Base-by-base conservation (phyloP, 1,140 invertebrate species). In the Lucilia cuprina region DNA sequence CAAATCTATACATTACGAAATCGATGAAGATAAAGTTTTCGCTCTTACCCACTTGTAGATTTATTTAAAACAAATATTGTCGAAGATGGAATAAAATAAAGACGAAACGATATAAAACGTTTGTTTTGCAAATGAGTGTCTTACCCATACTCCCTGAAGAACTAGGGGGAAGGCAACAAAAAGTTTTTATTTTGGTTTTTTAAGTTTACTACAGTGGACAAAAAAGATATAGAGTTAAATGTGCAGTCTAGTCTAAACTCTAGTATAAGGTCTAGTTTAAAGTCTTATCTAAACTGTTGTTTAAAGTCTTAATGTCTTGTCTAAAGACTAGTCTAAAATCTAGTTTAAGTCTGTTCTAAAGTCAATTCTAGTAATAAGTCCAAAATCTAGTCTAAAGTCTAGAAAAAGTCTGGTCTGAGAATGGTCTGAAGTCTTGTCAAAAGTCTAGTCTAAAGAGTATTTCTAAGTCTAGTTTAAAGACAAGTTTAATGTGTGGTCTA, bases 71-170 rank as follows among this genome's bases (percentile, higher is more conserved):
- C 65, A 70, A 70, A 70, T n/a, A 70, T 70, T 19, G 65, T 70
- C 65, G 65, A 70, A 70, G 65, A 70, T 70, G 65, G 65, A 88
- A 88, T 88, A 85, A 74, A 70, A 82, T 25, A 21, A 82, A 82
- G 4, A 80, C 17, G 5, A 35, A 82, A 21, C 5, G 65, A 82
- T 74, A 84, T 77, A 5, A 30, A 21, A 84, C 49, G 30, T 49
- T 47, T 74, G 35, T 41, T 60, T 34, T n/a, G 30, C 30, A 74
- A 74, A 55, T 75, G 74, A 65, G 70, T n/a, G 35, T 77, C 21
- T 49, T 19, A n/a, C 35, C 65, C 34, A 21, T 5, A 21, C 65
- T 21, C 5, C 8, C n/a, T 70, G n/a, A 17, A n/a, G 14, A 19
- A 17, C 3, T 0, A 4, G n/a, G n/a, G 65, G 1, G 14, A 5